Evolutionary conservation across 2,113 vertebrate genomes (phyloP).

Genomic region (Gymnobelideus leadbeateri): DNA sequence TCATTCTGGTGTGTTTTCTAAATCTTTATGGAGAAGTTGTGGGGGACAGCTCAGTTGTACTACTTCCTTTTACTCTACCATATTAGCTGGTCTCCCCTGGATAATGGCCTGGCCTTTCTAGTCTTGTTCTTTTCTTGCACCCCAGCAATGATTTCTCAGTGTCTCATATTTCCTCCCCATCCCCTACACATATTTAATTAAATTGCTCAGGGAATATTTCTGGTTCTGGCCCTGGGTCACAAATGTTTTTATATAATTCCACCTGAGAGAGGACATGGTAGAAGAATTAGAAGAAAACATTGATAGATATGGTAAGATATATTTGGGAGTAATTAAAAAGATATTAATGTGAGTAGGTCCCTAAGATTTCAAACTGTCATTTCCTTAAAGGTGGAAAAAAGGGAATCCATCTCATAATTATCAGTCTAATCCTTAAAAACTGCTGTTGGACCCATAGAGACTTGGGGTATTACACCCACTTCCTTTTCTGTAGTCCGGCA

Average conservation of each 20-base stretch:
- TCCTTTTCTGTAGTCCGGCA: neutral
- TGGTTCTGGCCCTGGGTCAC: neutral
- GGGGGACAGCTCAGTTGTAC: neutral
- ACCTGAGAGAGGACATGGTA: neutral
- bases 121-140: neutral
- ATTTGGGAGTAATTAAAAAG: neutral
- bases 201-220: neutral
- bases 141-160: neutral
- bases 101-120: neutral
- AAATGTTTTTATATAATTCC: neutral
- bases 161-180: neutral
- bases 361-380: constrained; percentile 5
- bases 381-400: neutral
- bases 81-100: neutral
- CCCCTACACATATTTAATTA: neutral
- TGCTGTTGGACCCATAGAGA: neutral
- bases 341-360: constrained; percentile 31
- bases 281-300: neutral
- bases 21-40: neutral
- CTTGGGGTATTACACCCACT: neutral
- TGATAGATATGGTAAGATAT: neutral
- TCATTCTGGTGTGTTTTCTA: neutral
- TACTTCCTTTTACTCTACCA: neutral
- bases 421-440: neutral
- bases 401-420: neutral